phyloP scores from a whole-genome alignment of 2,113 vertebrate genomes.

The Steatornis caripensis region DNA sequence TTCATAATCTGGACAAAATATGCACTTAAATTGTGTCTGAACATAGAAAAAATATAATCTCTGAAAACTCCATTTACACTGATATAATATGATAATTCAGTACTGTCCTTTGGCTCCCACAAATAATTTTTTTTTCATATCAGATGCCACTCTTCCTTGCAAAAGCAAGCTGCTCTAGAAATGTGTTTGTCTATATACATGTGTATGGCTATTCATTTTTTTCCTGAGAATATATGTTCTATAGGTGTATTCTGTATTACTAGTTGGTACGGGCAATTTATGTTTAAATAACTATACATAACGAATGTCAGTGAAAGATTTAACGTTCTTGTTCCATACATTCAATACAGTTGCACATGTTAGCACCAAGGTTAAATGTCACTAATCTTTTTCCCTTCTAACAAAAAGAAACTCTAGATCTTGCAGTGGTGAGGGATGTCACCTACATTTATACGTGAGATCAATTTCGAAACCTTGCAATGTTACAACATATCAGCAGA shows the following conservation, averaged over 20 bases:
- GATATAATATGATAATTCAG: neutral
- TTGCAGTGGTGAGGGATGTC: neutral
- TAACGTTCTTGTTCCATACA: neutral
- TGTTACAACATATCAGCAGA: neutral
- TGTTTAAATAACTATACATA: neutral
- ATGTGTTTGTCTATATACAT: neutral
- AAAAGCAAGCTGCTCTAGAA: neutral
- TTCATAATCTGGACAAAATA: neutral
- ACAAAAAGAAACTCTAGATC: neutral
- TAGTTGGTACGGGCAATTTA: neutral
- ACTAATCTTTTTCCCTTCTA: neutral
- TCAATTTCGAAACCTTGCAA: neutral
- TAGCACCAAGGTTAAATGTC: neutral
- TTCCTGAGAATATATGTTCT: neutral
- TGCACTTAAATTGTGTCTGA: neutral
- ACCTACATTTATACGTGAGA: neutral
- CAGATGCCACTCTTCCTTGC: neutral
- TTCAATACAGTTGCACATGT: neutral
- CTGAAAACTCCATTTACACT: neutral
- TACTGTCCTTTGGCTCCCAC: neutral
- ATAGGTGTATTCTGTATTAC: neutral
- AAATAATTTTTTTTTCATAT: neutral
- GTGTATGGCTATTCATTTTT: neutral
- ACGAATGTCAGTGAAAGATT: neutral
- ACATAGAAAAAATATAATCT: neutral